A percentile compares a stretch with the other conserved stretches of the same genome.
These are phyloP conservation scores for Porites lutea DNA, from an alignment of 64 coral and sea anemone species.

Conservation along the genomic window DNA sequence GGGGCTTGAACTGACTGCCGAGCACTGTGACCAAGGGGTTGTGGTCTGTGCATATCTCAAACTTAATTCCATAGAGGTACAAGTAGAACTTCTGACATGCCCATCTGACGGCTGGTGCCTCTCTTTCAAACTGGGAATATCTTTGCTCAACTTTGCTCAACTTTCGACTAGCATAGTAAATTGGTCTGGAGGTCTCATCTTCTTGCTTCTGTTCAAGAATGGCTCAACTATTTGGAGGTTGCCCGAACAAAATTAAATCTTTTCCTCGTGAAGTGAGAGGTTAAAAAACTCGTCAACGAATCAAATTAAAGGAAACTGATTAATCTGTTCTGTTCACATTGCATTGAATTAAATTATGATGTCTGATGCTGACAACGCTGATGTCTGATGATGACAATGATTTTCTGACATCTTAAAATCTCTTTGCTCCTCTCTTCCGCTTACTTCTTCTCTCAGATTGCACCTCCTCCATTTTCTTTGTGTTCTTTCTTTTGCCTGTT, in stretches of 20 bases:
- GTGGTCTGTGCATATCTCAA: conserved; percentile 31
- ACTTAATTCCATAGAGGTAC: neutral
- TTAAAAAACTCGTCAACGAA: conserved; percentile 12
- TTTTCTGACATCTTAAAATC: neutral
- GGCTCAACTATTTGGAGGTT: conserved; percentile 22
- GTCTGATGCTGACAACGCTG: neutral
- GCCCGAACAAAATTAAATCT: conserved; percentile 5
- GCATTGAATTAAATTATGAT: no score
- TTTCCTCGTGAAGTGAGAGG: neutral
- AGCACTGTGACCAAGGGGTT: conserved; percentile 19
- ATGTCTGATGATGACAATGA: conserved; percentile 2
- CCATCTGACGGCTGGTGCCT: conserved; percentile 3
- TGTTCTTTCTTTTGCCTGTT: neutral
- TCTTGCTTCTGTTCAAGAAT: conserved; percentile 33
- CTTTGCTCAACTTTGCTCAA: conserved; percentile 35
- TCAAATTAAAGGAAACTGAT: neutral
- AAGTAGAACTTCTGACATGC: conserved; percentile 18
- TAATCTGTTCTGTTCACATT: neutral
- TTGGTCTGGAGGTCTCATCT: conserved; percentile 19
- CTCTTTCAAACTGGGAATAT: conserved; percentile 49
- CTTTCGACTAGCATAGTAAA: conserved; percentile 52
- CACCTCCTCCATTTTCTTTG: neutral
- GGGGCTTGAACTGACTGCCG: conserved; percentile 7
- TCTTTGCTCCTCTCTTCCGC: neutral
- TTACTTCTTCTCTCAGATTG: neutral